Base-by-base conservation (phyloP, 1,140 invertebrate species). In the Pararge aegeria region DNA sequence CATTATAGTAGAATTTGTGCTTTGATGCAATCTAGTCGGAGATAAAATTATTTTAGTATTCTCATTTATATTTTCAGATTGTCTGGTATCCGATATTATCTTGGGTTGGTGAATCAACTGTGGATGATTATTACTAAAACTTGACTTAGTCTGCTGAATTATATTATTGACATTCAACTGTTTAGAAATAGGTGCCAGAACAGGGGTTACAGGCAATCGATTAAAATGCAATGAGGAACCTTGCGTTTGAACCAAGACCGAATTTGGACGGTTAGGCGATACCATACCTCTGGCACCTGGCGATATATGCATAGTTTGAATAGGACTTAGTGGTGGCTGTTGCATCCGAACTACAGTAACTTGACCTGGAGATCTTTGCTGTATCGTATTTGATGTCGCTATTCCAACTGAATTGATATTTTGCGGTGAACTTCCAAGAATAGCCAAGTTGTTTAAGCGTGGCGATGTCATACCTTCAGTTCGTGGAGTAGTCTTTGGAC, bases 101-200 rank as follows among this genome's bases (percentile, higher is more conserved):
- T 88, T 88, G 13, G 78, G 77, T 42, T 83, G 81, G 55, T 83
- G 76, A 2, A 87, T 67, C 10, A 83, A 51, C 1, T 74, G 59
- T 27, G 79, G 59, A 60, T n/a, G n/a, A n/a, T 69, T 66, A 61
- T 59, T 78, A 1, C 75, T 56, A 19, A 49, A 54, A 40, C 73
- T 75, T 42, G 58, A 62, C 71, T 88, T 90, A 56, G 78, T 82
- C 74, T 92, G 91, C 56, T 89, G 90, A 21, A 92, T 65, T 48
- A 91, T 69, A 58, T 89, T 92, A 30, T 83, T 90, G 1, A 82
- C 57, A 80, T 83, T 90, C n/a, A 91, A 55, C 56, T 92, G 89
- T 82, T 93, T 93, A 2, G 91, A 85, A 57, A 91, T 90, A 10
- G 90, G 86, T 29, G 90, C 75, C 54, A 92, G 78, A 18, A 93